Base-by-base conservation (phyloP, 2,888 invertebrate genomes). In the Zygaena filipendulae region DNA sequence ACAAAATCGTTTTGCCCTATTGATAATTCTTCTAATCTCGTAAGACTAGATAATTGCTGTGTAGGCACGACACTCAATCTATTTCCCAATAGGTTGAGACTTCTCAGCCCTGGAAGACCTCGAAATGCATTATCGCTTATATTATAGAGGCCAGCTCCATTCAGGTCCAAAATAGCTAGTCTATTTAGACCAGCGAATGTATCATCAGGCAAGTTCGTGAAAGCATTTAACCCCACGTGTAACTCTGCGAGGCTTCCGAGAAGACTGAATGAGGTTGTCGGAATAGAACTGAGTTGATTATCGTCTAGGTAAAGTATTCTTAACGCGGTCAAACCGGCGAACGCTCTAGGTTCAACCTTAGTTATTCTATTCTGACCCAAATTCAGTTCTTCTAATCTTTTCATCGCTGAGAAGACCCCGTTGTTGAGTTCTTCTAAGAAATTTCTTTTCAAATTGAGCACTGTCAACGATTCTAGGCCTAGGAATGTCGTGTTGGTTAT, bases 291-390 rank as follows among this genome's bases (percentile, higher is more conserved):
- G 36, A 94, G 61, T 35, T 90, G 88, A 59, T 94, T 94, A 57
- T 93, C 92, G 52, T 94, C 92, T 38, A 94, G 72, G 59, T 91
- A 91, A 8, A 94, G 71, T 11, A 92, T 88, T 36, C 91, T 82
- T 31, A 94, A 72, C n/a, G 89, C 87, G 3, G 83, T 75, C 27
- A 94, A 63, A 2, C 90, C 91, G 27, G 87, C 85, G 46, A 94
- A 90, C 2, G 92, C 90, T 38, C 82, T 82, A 0, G 87, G 83
- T 49, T 92, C 91, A 23, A 94, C 88, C 48, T 85, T 84, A 10
- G 88, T 87, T 54, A 94, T 92, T 47, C 92, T 84, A 60, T 94
- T 93, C 62, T 91, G 87, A 9, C 92, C 92, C 35, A 94, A 77
- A 70, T 94, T 92, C 27, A 94, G 79, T 63, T 94, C 93, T 56